phyloP scores from a whole-genome alignment of 2,113 vertebrate species.

The Chrysemys picta region DNA sequence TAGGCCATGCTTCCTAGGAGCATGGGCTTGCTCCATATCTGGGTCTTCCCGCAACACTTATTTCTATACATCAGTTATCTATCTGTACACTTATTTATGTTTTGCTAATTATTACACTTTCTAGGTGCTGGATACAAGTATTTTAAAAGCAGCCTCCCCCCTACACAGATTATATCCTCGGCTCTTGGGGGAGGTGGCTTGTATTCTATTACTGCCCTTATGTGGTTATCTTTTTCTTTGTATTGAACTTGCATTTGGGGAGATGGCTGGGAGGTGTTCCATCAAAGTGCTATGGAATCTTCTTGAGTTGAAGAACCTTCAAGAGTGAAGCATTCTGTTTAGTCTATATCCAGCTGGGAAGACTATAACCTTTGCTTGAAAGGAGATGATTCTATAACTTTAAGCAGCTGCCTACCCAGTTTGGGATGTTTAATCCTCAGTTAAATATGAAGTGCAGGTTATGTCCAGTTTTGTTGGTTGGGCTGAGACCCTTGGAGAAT shows the following conservation, averaged over 20 bases:
- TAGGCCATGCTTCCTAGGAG: background rate
- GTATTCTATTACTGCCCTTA: background rate
- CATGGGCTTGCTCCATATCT: background rate
- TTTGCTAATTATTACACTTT: background rate
- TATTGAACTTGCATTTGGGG: background rate
- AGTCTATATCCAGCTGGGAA: background rate
- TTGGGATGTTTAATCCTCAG: background rate
- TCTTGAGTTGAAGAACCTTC: background rate
- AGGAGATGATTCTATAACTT: background rate
- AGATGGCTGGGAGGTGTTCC: rapidly evolving
- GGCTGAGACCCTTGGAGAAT: background rate
- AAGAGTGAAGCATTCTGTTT: background rate
- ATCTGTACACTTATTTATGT: background rate
- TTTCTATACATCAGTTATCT: background rate
- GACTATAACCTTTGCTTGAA: background rate
- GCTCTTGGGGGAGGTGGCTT: background rate
- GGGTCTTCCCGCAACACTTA: background rate
- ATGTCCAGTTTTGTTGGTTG: background rate
- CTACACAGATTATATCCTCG: rapidly evolving
- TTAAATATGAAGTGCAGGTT: background rate
- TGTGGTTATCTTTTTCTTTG: background rate
- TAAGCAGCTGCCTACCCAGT: background rate
- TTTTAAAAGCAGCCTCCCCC: background rate
- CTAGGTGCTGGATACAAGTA: rapidly evolving
- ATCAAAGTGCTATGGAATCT: background rate